Evolutionary conservation across 2,888 invertebrate genomes (phyloP).

Genomic region (Lepidochrysops patricia): DNA sequence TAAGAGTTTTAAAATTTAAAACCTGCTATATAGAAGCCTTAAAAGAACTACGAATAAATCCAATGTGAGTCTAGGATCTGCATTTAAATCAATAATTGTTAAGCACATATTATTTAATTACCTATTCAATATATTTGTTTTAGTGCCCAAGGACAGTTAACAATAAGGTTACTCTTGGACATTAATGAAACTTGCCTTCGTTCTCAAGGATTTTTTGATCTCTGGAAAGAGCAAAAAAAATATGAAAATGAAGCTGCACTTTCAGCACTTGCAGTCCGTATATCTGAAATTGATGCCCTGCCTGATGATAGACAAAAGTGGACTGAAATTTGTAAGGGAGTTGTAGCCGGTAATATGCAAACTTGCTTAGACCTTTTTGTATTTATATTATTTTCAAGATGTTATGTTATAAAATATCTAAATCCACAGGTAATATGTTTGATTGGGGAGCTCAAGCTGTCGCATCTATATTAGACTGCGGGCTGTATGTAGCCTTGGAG

Average conservation of each 20-base stretch:
- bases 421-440: conserved; percentile 90
- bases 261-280: conserved; percentile 77
- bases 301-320: conserved; percentile 73
- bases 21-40: conserved; percentile 87
- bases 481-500: conserved; percentile 85
- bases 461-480: conserved; percentile 89
- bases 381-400: neutral
- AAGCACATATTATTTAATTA: neutral
- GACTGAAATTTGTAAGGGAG: conserved; percentile 78
- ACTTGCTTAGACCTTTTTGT: neutral
- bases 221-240: conserved; percentile 88
- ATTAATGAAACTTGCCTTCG: conserved; percentile 93
- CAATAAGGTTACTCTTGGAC: conserved; percentile 91
- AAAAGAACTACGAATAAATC: conserved; percentile 83
- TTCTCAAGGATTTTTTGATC: conserved; percentile 93
- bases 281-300: conserved; percentile 81
- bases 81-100: neutral
- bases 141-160: conserved; percentile 85
- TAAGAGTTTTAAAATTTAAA: conserved; percentile 87
- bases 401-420: neutral
- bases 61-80: conserved; percentile 77
- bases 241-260: conserved; percentile 90
- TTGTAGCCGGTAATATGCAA: conserved; percentile 72
- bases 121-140: conserved; percentile 29
- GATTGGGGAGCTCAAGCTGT: conserved; percentile 98